Evolutionary conservation across 2,113 vertebrate species (phyloP).

Genomic region (Dromiciops gliroides): DNA sequence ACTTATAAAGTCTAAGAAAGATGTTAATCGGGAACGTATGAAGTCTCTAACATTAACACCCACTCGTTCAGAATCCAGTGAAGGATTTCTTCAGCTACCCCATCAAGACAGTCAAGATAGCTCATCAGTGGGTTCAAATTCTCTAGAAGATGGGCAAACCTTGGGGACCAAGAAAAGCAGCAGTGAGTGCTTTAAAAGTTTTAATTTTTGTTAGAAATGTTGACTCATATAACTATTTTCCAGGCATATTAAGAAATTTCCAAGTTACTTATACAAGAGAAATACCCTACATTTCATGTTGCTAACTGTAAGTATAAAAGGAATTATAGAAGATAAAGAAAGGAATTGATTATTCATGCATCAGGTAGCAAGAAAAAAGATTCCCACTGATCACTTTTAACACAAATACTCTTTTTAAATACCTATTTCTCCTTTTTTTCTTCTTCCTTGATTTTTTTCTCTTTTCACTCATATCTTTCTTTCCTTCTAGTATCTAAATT

Average conservation of each 20-base stretch:
- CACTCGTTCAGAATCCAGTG: conserved; percentile 92
- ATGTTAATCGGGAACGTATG: conserved; percentile 91
- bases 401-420: neutral
- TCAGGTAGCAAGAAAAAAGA: neutral
- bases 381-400: neutral
- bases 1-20: conserved; percentile 96
- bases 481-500: neutral
- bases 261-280: neutral
- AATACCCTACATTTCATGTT: neutral
- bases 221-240: neutral
- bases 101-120: conserved; percentile 95
- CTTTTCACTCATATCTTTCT: neutral
- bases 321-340: neutral
- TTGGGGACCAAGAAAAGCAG: conserved; percentile 93
- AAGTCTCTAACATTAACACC: conserved; percentile 93
- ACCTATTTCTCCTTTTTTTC: neutral
- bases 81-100: conserved; percentile 92
- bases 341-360: neutral
- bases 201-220: conserved; percentile 7
- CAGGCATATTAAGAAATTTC: neutral
- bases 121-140: conserved; percentile 97
- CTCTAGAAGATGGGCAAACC: conserved; percentile 93
- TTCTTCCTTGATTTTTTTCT: neutral
- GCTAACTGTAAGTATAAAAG: neutral
- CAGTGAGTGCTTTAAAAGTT: conserved; percentile 89